phyloP scores from a whole-genome alignment of 35 echinoderm and acorn worm genomes.

The Ptychodera flava region DNA sequence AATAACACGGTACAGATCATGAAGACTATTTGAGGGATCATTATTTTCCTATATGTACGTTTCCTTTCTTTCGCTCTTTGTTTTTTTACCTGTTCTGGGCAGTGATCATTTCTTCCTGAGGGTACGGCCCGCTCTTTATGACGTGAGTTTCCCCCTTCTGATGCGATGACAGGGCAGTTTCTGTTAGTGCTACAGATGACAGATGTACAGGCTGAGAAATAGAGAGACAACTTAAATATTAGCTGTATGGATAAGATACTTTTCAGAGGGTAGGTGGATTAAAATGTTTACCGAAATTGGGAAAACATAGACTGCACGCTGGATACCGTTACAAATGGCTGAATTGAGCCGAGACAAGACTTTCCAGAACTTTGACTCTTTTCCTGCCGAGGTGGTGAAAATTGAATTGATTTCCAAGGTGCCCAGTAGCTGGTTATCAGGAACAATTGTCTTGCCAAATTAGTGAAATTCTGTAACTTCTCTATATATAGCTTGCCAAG shows the following conservation, averaged over 20 bases:
- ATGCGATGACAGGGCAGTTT: constrained; percentile 52
- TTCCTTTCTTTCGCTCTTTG: no score
- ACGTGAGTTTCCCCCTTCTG: constrained; percentile 35
- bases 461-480: no score
- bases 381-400: no score
- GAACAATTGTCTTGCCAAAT: no score
- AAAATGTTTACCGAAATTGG: constrained; percentile 6
- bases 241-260: not conserved
- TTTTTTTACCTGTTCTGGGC: constrained; percentile 53
- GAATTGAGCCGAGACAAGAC: constrained; percentile 29
- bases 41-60: no score
- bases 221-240: constrained; percentile 6
- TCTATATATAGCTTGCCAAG: no score
- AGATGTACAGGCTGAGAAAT: constrained; percentile 51
- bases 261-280: constrained; percentile 7
- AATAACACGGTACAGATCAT: no score
- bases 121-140: constrained; percentile 51
- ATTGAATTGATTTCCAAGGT: no score
- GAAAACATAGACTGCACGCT: constrained; percentile 2
- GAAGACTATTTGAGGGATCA: no score
- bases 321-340: not conserved
- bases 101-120: constrained; percentile 44
- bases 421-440: no score
- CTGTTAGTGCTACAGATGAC: constrained; percentile 38
- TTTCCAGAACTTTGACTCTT: not conserved